Conservation (phyloP, 2,797 vertebrate genomes). For the Sphaeramia orbicularis region DNA sequence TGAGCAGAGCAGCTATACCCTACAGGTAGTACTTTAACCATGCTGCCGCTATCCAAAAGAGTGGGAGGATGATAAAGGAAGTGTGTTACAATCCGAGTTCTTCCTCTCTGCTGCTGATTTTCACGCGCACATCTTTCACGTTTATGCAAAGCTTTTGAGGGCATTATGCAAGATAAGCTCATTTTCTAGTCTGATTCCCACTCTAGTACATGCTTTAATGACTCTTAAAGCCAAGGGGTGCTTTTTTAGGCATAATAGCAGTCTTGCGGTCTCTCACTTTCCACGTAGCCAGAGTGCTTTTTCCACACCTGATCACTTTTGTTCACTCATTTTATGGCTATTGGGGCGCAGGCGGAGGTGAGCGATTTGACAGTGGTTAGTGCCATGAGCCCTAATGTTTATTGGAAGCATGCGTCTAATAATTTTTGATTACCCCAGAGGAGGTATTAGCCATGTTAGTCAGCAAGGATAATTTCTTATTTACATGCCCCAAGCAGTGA, state of each 20-base stretch:
- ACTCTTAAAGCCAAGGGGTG: constrained; percentile 82
- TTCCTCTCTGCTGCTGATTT: constrained; percentile 77
- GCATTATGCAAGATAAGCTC: constrained; percentile 88
- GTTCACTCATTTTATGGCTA: constrained; percentile 78
- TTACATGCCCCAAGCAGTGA: constrained; percentile 88
- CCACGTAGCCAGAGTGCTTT: constrained; percentile 72
- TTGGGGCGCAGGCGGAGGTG: constrained; percentile 79
- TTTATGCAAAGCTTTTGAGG: constrained; percentile 88
- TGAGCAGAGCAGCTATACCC: constrained; percentile 77
- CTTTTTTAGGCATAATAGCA: constrained; percentile 81
- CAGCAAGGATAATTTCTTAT: constrained; percentile 91
- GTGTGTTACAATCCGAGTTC: constrained; percentile 77
- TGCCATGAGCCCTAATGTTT: constrained; percentile 84
- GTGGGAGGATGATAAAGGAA: constrained; percentile 85
- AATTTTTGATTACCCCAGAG: constrained; percentile 90
- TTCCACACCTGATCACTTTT: constrained; percentile 83
- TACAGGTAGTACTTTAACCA: constrained; percentile 84
- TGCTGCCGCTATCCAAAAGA: constrained; percentile 78
- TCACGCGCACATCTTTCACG: constrained; percentile 80
- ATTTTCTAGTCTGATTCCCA: constrained; percentile 87
- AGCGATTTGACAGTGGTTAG: constrained; percentile 81
- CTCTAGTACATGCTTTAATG: constrained; percentile 85
- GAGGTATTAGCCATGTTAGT: constrained; percentile 89
- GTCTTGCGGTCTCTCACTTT: constrained; percentile 70
- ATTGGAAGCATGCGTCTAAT: constrained; percentile 86